Evolutionary conservation across 2,888 invertebrate genomes (phyloP), one percentile per base, ranked within the genome.

Genomic region (Meandrusa payeni): DNA sequence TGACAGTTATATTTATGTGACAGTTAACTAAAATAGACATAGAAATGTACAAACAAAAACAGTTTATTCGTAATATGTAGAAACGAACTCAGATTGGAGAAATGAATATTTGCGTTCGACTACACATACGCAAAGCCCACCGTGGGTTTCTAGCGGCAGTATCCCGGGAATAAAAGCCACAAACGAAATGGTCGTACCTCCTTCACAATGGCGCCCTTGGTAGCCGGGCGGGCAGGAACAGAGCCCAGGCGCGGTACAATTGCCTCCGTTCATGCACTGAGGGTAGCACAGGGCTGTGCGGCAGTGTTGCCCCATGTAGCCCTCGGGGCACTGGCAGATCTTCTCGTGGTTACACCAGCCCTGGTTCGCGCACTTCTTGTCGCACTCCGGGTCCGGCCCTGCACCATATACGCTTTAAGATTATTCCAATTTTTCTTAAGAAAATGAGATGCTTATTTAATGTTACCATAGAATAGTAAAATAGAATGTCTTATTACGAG

Each of bases 241-340:
- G 2, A 94, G 89, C 1, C 96, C 96, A 2, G 97, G 97, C 15
- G 95, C 94, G 9, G 95, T 95, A 71, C 97, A 97, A 67, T 94
- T 95, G 4, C 97, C 97, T 3, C 96, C 96, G 76, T 97, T 96
- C 93, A 96, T 93, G 67, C 97, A 97, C 66, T 95, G 94, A 17
- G 97, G 96, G 83, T 96, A 97, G 69, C 97, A 97, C 23, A 97
- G 89, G 20, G 97, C 96, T 50, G 94, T 95, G 65, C 94, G 92
- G 61, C 97, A 97, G 69, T 95, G 94, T 60, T 94, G 95, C 1
- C 97, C 97, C 91, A 96, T 93, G 69, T 96, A 97, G 3, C 96
- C 96, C 65, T 95, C 95, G 15, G 94, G 94, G 75, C 97, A 97
- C 61, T 95, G 94, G 72, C 95, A 95, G 48, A 95, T 94, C 73